Percentiles rank a stretch among this genome's conserved stretches.
Conservation (phyloP, 2,797 vertebrate genomes). For the Betta splendens region DNA sequence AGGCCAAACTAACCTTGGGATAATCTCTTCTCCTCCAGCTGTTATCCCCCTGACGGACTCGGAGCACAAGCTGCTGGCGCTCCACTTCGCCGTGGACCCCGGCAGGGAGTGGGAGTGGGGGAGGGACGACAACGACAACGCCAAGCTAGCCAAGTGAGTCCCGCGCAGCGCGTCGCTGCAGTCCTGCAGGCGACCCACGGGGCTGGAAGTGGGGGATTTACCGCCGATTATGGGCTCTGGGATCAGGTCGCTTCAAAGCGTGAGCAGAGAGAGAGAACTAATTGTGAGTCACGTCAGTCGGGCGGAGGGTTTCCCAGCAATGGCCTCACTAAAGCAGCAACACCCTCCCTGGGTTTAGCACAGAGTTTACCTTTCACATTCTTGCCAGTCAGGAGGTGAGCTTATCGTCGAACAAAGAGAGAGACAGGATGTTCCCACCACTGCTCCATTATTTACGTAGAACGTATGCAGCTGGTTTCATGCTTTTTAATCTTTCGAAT, state of each 20-base stretch:
- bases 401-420: constrained; percentile 44
- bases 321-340: constrained; percentile 54
- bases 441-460: background rate
- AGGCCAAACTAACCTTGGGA: constrained; percentile 54
- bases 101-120: constrained; percentile 98
- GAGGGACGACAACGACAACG: constrained; percentile 94
- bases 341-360: constrained; percentile 50
- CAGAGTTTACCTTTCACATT: constrained; percentile 71
- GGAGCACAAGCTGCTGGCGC: constrained; percentile 96
- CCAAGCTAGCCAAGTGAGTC: constrained; percentile 94
- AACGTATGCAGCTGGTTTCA: background rate
- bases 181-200: constrained; percentile 32
- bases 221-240: constrained; percentile 55
- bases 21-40: constrained; percentile 83
- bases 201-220: constrained; percentile 58
- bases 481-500: background rate
- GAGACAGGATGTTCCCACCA: constrained; percentile 13
- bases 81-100: constrained; percentile 98
- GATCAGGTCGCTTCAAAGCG: constrained; percentile 60
- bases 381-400: constrained; percentile 54
- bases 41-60: constrained; percentile 98
- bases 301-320: constrained; percentile 57
- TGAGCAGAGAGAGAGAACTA: constrained; percentile 49
- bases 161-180: constrained; percentile 30
- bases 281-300: constrained; percentile 60